Base-by-base conservation (phyloP, 1,140 invertebrate species). In the Rhizoglyphus robini region DNA sequence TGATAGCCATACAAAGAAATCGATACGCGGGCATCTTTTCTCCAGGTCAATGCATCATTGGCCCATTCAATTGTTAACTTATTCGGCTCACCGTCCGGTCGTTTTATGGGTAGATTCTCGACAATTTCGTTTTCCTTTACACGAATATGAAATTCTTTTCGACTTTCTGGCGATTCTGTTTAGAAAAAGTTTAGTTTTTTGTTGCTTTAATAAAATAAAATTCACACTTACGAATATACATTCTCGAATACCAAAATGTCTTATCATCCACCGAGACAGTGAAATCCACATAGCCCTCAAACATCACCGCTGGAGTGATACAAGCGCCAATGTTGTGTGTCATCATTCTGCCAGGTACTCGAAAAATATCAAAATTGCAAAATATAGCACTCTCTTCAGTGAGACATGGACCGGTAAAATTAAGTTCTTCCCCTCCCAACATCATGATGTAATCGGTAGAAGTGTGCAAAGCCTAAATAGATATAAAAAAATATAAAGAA, bases 401-500 rank as follows among this genome's bases (percentile, higher is more conserved):
- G 71, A 91, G 90, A 74, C 92, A 96, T 13, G 92, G 92, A 0
- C 92, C 92, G 0, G 91, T 94, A 32, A 96, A 88, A 72, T 96
- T 95, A 3, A 96, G 88, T 51, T 93, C 83, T 0, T 89, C 91
- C 8, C 90, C 90, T 1, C 90, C 90, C 58, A 96, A 77, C 90
- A 96, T 95, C 74, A 90, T 90, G 18, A 90, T 90, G 74, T 88
- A 90, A 75, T 65, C 59, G 25, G 46, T 31, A 11, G 64, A 65
- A n/a, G 64, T 65, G 3, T 49, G 58, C 29, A 65, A 8, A 23
- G 18, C 64, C n/a, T n/a, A n/a, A n/a, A n/a, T n/a, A n/a, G n/a
- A n/a, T n/a, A n/a, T n/a, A n/a, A n/a, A n/a, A n/a, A n/a, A n/a
- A n/a, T n/a, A n/a, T n/a, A n/a, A n/a, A n/a, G n/a, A n/a, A n/a